Evolutionary conservation across 2,797 vertebrate genomes (phyloP), one percentile per base, ranked within the genome.

Genomic region (Phataginus tricuspis): DNA sequence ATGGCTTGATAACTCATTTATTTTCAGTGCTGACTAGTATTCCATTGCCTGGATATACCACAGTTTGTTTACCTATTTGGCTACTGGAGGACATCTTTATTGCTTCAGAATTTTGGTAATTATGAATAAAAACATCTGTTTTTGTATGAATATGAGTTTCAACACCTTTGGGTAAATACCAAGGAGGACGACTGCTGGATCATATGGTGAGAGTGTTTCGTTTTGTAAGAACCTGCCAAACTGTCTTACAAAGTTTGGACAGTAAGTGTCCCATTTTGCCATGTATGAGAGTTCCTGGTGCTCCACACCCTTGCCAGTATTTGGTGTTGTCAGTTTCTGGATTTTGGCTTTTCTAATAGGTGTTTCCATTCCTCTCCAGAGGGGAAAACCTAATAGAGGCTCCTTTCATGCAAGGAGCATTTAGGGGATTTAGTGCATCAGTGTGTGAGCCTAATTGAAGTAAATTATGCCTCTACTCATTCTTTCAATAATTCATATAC

Each of bases 191-290:
- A 25, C 7, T 0, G 27, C 68, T 37, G 51, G 68, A 25, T 64
- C 57, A 6, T 18, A 29, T 8, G 18, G 69, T 7, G 42, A 83
- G 27, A 39, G 15, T 37, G 7, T n/a, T 49, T n/a, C 27, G 59
- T 39, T 94, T 31, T n/a, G 12, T 27, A 21, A 83, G 39, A 83
- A 72, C 31, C 51, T 11, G 7, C 15, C 8, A 4, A 45, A 13
- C 34, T 31, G 1, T 25, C 61, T 68, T 27, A 59, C n/a, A 13
- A 49, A 37, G 45, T 64, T 4, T 29, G 59, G 37, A 27, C 49
- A 27, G 57, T 4, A 42, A 55, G 14, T 10, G 69, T 2, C 16
- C 25, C 7, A 0, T 31, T 19, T 3, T 59, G 14, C 12, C 19
- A 27, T 3, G 37, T 57, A 4, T 0, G 66, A 66, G 68, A 3